phyloP scores from a whole-genome alignment of 2,888 invertebrate species.

The Oxytorus armatus region DNA sequence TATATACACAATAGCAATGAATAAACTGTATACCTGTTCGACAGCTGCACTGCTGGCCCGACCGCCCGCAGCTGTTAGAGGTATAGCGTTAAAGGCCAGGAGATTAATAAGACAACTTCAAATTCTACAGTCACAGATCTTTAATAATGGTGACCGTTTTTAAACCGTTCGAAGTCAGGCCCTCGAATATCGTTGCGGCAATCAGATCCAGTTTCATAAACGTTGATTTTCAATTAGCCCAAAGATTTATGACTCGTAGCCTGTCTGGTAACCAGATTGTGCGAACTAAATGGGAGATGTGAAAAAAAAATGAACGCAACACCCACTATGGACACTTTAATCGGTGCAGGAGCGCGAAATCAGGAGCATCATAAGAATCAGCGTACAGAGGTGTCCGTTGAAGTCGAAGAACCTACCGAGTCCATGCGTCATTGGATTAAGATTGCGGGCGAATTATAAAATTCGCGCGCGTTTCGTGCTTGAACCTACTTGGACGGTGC shows the following conservation, averaged over 20 bases:
- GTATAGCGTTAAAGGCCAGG: too few species aligned
- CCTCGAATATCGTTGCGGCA: constrained; percentile 1
- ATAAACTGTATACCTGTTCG: too few species aligned
- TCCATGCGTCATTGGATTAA: constrained; percentile 80
- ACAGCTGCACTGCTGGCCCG: too few species aligned
- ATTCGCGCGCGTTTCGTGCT: constrained; percentile 73
- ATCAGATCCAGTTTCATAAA: constrained; percentile 40
- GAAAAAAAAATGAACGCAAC: constrained; percentile 12
- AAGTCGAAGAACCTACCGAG: constrained; percentile 44
- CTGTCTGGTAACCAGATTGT: constrained; percentile 6
- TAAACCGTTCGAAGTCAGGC: neutral
- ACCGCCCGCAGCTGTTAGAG: too few species aligned
- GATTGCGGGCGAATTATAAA: constrained; percentile 81
- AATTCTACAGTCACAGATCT: too few species aligned
- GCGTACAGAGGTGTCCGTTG: constrained; percentile 24
- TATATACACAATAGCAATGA: too few species aligned
- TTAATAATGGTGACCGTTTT: too few species aligned
- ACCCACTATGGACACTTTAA: constrained; percentile 2
- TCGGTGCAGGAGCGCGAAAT: constrained; percentile 7
- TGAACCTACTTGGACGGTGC: constrained; percentile 14
- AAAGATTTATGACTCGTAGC: constrained; percentile 32
- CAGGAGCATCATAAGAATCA: constrained; percentile 28
- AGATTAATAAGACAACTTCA: too few species aligned
- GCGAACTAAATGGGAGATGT: neutral
- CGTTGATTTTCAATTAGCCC: neutral